phyloP scores from a whole-genome alignment of 2,888 invertebrate species.

The Platycheirus rosarum region DNA sequence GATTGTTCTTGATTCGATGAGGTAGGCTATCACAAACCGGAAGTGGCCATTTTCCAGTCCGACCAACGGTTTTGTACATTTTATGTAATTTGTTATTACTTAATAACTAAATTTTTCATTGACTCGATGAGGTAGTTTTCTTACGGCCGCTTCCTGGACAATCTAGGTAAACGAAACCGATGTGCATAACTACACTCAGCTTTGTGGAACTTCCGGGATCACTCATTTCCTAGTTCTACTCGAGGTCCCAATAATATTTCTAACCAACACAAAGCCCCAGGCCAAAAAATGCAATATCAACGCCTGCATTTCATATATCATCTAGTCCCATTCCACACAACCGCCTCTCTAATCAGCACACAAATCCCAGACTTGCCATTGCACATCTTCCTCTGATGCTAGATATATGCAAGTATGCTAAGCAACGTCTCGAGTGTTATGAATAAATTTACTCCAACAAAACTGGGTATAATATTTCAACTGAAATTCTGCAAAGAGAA shows the following conservation, averaged over 20 bases:
- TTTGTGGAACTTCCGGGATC: conserved; percentile 54
- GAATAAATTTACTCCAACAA: conserved; percentile 66
- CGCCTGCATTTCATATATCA: conserved; percentile 50
- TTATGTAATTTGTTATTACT: too few relatives aligned
- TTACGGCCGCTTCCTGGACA: too few relatives aligned
- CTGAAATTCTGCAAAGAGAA: conserved; percentile 45
- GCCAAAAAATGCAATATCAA: conserved; percentile 44
- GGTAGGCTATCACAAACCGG: too few relatives aligned
- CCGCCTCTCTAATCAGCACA: conserved; percentile 51
- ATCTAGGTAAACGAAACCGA: neutral
- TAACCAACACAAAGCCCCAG: conserved; percentile 20
- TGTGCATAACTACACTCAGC: neutral
- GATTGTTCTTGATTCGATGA: too few relatives aligned
- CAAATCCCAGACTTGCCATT: conserved; percentile 13
- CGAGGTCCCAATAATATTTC: conserved; percentile 29
- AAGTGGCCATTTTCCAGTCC: too few relatives aligned
- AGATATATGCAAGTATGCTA: neutral
- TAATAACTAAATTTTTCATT: too few relatives aligned
- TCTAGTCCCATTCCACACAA: conserved; percentile 19
- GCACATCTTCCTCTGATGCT: too few relatives aligned
- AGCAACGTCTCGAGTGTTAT: conserved; percentile 55
- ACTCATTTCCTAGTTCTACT: conserved; percentile 27
- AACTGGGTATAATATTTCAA: conserved; percentile 20
- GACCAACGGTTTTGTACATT: too few relatives aligned
- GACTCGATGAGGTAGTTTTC: too few relatives aligned